These are phyloP conservation scores for Cyrtonyx montezumae DNA, from an alignment of 2,113 vertebrate species.

Conservation along the genomic window DNA sequence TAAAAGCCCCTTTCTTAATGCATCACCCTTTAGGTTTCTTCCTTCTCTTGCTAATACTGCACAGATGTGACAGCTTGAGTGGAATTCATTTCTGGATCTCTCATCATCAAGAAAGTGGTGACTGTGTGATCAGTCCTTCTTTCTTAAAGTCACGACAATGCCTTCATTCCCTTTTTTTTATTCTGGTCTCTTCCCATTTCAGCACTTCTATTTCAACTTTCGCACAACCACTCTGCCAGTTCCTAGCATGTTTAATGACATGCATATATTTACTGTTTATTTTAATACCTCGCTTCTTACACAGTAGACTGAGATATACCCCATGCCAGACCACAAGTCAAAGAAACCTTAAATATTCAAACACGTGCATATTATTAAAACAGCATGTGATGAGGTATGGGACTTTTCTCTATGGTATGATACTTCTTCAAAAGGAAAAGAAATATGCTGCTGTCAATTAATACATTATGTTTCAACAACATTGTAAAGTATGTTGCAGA, in stretches of 20 bases:
- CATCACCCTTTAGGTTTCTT: not conserved
- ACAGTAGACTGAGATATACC: not conserved
- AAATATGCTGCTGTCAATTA: not conserved
- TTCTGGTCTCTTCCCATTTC: not conserved
- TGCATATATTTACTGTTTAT: not conserved
- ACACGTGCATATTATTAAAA: not conserved
- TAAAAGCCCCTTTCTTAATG: not conserved
- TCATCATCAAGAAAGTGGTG: not conserved
- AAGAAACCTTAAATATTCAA: not conserved
- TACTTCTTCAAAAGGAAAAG: not conserved
- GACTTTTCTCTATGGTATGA: not conserved
- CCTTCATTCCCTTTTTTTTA: not conserved
- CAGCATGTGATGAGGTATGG: not conserved
- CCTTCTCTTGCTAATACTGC: not conserved
- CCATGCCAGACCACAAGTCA: not conserved
- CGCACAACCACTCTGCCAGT: not conserved
- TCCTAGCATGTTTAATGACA: not conserved
- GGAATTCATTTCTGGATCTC: not conserved
- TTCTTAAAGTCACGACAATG: not conserved
- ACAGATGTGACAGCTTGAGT: slow-evolving; percentile 24
- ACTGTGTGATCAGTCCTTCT: not conserved
- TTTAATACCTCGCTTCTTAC: not conserved
- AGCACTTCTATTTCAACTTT: not conserved
- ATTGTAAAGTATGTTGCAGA: not conserved
- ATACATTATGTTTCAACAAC: not conserved